Percentiles rank a stretch among this genome's conserved stretches.
Evolutionary conservation across 2,888 invertebrate genomes (phyloP).

Genomic region (Falcaria lacertinaria): DNA sequence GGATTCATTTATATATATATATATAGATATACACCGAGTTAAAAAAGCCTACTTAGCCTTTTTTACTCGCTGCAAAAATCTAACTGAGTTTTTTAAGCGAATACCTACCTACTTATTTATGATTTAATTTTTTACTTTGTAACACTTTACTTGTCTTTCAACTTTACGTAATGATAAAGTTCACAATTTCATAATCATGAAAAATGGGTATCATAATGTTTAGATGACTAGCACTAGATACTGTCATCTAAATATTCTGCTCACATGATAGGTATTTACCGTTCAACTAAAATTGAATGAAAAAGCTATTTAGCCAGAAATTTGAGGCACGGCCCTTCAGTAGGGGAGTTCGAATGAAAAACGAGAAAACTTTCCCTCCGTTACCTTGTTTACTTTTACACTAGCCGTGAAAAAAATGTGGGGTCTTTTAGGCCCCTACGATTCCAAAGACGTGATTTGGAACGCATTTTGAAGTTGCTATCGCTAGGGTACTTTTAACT

Average conservation of each 20-base stretch:
- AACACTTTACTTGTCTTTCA: too few relatives aligned
- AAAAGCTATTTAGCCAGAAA: constrained; percentile 59
- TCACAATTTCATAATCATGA: too few relatives aligned
- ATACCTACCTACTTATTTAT: too few relatives aligned
- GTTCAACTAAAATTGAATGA: constrained; percentile 53
- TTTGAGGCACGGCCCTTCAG: constrained; percentile 50
- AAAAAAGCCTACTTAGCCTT: too few relatives aligned
- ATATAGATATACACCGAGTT: too few relatives aligned
- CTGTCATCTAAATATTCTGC: neutral
- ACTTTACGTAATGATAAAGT: too few relatives aligned
- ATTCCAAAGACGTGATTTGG: constrained; percentile 40
- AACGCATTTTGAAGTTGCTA: constrained; percentile 27
- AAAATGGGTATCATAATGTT: too few relatives aligned
- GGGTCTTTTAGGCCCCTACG: constrained; percentile 29
- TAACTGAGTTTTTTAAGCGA: too few relatives aligned
- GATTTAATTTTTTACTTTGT: too few relatives aligned
- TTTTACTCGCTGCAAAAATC: too few relatives aligned
- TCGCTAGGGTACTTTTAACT: constrained; percentile 25
- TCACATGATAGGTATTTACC: constrained; percentile 18
- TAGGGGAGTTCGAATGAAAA: constrained; percentile 61
- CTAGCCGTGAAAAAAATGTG: constrained; percentile 61
- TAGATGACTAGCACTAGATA: too few relatives aligned
- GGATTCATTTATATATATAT: too few relatives aligned
- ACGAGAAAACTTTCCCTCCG: constrained; percentile 71
- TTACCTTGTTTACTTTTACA: constrained; percentile 68